Evolutionary conservation across 2,797 vertebrate genomes (phyloP).

Genomic region (Sebastes itinus): DNA sequence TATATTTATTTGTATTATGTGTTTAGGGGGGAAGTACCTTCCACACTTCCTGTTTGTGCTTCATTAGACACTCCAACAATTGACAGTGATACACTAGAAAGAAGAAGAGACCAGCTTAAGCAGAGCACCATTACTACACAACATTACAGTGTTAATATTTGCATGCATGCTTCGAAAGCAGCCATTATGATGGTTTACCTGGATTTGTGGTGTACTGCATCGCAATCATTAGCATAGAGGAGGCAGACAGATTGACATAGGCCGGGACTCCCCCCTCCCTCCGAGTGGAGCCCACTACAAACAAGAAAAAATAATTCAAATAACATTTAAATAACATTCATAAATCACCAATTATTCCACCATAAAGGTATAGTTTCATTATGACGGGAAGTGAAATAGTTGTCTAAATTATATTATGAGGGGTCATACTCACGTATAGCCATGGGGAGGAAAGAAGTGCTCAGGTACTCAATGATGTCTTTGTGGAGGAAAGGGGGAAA

Average conservation of each 20-base stretch:
- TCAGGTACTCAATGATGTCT: slow-evolving; percentile 99
- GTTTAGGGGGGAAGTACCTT: slow-evolving; percentile 86
- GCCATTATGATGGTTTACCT: slow-evolving; percentile 77
- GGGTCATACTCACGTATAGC: slow-evolving; percentile 94
- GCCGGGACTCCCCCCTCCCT: slow-evolving; percentile 94
- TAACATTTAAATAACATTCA: not conserved
- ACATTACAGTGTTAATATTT: not conserved
- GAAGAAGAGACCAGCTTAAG: slow-evolving; percentile 46
- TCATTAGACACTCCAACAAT: slow-evolving; percentile 98
- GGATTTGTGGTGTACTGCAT: slow-evolving; percentile 99
- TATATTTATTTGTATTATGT: not conserved
- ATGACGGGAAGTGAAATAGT: not conserved
- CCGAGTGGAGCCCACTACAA: slow-evolving; percentile 94
- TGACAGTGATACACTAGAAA: slow-evolving; percentile 98
- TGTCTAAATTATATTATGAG: not conserved
- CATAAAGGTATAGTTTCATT: not conserved
- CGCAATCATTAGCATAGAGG: slow-evolving; percentile 99
- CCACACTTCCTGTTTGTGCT: slow-evolving; percentile 99
- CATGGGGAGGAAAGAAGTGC: slow-evolving; percentile 99
- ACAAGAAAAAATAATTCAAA: not conserved
- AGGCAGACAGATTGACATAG: slow-evolving; percentile 97
- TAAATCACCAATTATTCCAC: not conserved
- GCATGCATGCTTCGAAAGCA: not conserved
- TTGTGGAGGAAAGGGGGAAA: slow-evolving; percentile 99
- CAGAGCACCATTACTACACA: not conserved